A percentile compares a stretch with the other conserved stretches of the same genome.
phyloP scores from a whole-genome alignment of 2,888 invertebrate species.

The Myopa testacea region DNA sequence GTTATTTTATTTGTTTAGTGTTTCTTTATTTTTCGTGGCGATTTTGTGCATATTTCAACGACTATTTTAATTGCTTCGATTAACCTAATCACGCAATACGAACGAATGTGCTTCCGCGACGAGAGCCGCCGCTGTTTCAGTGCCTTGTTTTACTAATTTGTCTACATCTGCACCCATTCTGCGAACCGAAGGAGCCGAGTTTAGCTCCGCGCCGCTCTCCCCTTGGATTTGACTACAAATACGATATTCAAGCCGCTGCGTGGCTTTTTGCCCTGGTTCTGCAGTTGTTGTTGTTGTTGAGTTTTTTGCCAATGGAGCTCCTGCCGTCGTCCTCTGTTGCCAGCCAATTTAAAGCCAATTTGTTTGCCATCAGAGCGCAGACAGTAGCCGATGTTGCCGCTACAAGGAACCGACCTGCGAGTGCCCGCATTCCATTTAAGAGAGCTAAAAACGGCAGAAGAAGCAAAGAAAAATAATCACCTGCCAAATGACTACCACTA shows the following conservation, averaged over 20 bases:
- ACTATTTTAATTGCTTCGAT: not conserved
- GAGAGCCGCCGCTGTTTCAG: too few relatives aligned
- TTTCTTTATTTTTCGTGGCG: too few relatives aligned
- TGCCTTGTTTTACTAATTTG: too few relatives aligned
- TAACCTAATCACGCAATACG: not conserved
- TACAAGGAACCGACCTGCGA: not conserved
- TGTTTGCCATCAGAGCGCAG: not conserved
- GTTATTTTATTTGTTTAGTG: too few relatives aligned
- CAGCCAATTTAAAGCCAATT: constrained; percentile 12
- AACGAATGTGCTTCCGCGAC: too few relatives aligned
- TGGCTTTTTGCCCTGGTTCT: too few relatives aligned
- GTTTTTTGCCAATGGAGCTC: not conserved
- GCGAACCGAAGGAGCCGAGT: too few relatives aligned
- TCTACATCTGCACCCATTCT: too few relatives aligned
- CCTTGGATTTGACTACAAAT: not conserved
- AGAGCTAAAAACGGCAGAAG: not conserved
- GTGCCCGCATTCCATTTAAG: too few relatives aligned
- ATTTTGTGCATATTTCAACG: not conserved
- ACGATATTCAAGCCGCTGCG: too few relatives aligned
- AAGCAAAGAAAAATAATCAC: not conserved
- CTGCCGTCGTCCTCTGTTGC: not conserved
- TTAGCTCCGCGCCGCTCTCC: too few relatives aligned
- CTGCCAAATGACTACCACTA: not conserved
- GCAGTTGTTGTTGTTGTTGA: not conserved
- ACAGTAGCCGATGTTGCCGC: not conserved